phyloP scores from a whole-genome alignment of 2,888 invertebrate genomes.

The Chrysopilus asiliformis region DNA sequence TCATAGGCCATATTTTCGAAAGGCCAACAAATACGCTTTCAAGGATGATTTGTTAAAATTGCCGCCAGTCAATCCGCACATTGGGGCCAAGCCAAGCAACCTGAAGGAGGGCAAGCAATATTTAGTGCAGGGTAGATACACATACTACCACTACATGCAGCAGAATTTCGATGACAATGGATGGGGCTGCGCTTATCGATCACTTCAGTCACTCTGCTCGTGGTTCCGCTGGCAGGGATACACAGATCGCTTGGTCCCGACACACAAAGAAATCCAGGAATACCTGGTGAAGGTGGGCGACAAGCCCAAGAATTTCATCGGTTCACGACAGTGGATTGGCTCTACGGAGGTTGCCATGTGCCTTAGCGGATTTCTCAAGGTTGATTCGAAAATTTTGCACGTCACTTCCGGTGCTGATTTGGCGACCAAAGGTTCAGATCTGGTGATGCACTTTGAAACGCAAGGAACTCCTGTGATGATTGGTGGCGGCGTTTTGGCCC shows the following conservation, averaged over 20 bases:
- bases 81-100: conserved; percentile 34
- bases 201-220: conserved; percentile 89
- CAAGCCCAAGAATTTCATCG: conserved; percentile 74
- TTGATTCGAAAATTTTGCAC: conserved; percentile 68
- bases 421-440: conserved; percentile 59
- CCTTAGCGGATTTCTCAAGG: conserved; percentile 62
- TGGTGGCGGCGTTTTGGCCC: conserved; percentile 95
- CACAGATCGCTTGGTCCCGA: conserved; percentile 60
- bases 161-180: conserved; percentile 87
- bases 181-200: conserved; percentile 99
- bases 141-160: conserved; percentile 96
- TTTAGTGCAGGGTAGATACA: conserved; percentile 70
- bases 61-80: conserved; percentile 61
- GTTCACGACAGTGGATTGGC: conserved; percentile 94
- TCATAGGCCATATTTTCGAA: conserved; percentile 60
- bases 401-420: conserved; percentile 79
- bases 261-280: conserved; percentile 79
- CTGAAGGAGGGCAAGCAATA: conserved; percentile 39
- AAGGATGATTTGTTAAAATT: conserved; percentile 36
- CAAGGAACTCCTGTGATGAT: conserved; percentile 98
- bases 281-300: conserved; percentile 90
- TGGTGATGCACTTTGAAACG: conserved; percentile 79
- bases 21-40: conserved; percentile 51
- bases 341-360: conserved; percentile 94
- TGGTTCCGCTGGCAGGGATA: conserved; percentile 91